Conservation (phyloP, 2,113 vertebrate species). For the Sula dactylatra region DNA sequence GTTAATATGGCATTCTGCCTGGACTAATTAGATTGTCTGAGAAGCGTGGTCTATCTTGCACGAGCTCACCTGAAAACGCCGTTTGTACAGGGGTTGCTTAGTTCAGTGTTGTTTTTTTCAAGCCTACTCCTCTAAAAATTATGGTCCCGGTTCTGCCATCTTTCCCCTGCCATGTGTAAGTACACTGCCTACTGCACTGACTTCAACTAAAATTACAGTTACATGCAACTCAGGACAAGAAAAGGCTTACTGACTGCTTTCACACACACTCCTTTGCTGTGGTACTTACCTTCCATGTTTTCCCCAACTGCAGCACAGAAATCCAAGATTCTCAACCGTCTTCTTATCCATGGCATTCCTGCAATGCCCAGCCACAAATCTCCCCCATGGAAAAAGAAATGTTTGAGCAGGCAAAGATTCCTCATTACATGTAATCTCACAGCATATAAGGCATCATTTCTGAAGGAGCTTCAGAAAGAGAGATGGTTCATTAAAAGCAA, state of each 20-base stretch:
- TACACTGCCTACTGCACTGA: neutral
- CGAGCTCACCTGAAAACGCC: neutral
- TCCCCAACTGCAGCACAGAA: neutral
- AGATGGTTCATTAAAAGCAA: neutral
- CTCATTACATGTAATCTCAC: neutral
- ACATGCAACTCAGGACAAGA: neutral
- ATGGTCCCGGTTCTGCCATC: neutral
- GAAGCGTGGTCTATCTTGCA: neutral
- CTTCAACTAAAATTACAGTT: neutral
- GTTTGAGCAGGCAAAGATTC: neutral
- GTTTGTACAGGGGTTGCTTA: neutral
- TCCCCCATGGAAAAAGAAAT: neutral
- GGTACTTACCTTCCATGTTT: neutral
- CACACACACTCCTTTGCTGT: neutral
- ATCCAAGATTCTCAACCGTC: neutral
- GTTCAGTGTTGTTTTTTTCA: neutral
- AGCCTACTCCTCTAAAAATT: neutral
- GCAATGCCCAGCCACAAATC: neutral
- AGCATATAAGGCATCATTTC: neutral
- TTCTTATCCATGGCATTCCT: neutral
- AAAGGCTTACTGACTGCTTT: neutral
- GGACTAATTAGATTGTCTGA: neutral
- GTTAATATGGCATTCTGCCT: conserved; percentile 4
- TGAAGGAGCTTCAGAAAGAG: neutral
- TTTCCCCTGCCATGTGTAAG: neutral